Evolutionary conservation across 92 coral and sea anemone species (phyloP), one percentile per base, ranked within the genome.

Genomic region (Ricordea florida): DNA sequence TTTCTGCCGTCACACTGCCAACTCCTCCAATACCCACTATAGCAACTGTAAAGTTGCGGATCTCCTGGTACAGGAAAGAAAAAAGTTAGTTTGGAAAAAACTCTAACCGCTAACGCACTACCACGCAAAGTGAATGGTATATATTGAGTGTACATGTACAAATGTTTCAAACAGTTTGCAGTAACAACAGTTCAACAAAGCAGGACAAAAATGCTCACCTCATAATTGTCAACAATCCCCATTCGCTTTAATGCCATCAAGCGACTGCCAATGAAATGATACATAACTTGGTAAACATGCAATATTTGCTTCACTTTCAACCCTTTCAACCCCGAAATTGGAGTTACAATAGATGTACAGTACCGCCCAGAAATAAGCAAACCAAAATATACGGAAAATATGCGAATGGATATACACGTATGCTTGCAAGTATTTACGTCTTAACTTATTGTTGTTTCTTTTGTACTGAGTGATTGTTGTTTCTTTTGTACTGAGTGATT

Each of bases 1-100:
- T 96, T 73, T 96, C 99, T 2, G 99, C 99, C 4, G 97, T 90
- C 1, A 96, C 99, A 80, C 99, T 96, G 5, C 99, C 99, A 5
- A 96, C 99, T 70, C 99, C 99, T 27, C 99, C 99, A 42, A 96
- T 81, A 44, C 99, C 99, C 45, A 96, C 97, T 38, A 96, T 83
- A 26, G 93, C 97, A 3, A 96, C 80, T 15, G 99, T 89, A 32
- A 60, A 92, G 34, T 89, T 87, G 21, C 97, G 93, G 35, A 96
- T 96, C 65, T 64, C 69, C 99, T 96, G 41, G 44, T 78, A 44
- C 4, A 25, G 4, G 4, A 60, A 30, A 8, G 1, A 25, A 10
- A 57, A 59, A 29, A 37, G 44, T n/a, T n/a, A 8, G 44, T 37
- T 37, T 37, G 14, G 8, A 37, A 14, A 37, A 37, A 37, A 14